phyloP scores from a whole-genome alignment of 2,113 vertebrate genomes.

The Melierax canorus region DNA sequence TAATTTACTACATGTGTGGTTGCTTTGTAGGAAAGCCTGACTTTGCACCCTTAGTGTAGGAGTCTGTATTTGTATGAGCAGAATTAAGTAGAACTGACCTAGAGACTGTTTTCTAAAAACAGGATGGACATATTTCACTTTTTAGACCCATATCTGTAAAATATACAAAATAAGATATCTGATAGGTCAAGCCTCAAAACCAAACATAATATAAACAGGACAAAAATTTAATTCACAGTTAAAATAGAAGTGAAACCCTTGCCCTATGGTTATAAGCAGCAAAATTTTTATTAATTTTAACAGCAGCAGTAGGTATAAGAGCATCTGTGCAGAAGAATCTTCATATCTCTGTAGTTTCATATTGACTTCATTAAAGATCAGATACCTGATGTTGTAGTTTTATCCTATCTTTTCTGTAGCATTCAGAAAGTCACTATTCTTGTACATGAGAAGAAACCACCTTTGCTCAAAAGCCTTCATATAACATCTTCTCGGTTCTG shows the following conservation, averaged over 20 bases:
- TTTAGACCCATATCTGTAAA: neutral
- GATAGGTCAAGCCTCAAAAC: slow-evolving; percentile 7
- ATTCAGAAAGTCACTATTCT: neutral
- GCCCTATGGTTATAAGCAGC: neutral
- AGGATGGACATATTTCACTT: neutral
- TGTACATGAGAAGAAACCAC: neutral
- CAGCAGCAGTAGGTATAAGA: neutral
- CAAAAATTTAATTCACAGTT: slow-evolving; percentile 45
- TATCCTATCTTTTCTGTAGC: neutral
- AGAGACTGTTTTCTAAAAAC: neutral
- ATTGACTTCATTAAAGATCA: neutral
- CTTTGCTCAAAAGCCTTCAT: neutral
- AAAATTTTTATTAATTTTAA: slow-evolving; percentile 1
- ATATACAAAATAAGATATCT: neutral
- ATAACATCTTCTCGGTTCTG: neutral
- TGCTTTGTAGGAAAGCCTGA: slow-evolving; percentile 4
- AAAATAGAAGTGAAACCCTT: slow-evolving; percentile 25
- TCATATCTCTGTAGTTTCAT: neutral
- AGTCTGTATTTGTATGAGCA: neutral
- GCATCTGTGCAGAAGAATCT: neutral
- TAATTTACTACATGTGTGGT: slow-evolving; percentile 34
- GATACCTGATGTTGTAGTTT: neutral
- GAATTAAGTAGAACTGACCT: neutral
- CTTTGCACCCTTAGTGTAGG: neutral
- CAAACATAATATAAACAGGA: slow-evolving; percentile 2